Evolutionary conservation across 1,140 invertebrate genomes (phyloP).

Genomic region (Drosophila repletoides): DNA sequence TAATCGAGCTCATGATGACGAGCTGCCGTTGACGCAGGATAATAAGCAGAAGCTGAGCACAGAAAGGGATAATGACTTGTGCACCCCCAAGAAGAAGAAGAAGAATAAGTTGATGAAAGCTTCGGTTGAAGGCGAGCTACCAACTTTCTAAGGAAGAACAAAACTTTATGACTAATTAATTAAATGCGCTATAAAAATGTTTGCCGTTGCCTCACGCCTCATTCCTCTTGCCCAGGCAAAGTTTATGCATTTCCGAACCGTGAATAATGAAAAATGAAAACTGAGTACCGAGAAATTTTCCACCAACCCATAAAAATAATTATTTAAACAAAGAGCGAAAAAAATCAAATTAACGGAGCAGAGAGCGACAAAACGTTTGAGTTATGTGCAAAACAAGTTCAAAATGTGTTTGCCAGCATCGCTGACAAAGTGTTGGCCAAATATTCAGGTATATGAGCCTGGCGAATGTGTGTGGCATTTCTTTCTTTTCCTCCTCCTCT

Average conservation of each 20-base stretch:
- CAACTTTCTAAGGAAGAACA: constrained; percentile 57
- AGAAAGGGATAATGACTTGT: constrained; percentile 71
- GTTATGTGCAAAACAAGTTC: constrained; percentile 38
- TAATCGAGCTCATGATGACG: constrained; percentile 64
- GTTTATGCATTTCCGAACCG: constrained; percentile 49
- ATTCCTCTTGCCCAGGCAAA: constrained; percentile 2
- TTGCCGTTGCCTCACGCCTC: constrained; percentile 15
- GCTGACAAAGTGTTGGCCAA: constrained; percentile 41
- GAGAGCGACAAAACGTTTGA: constrained; percentile 36
- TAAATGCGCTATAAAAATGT: constrained; percentile 78
- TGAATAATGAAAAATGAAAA: too few relatives aligned
- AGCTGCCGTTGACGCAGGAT: constrained; percentile 56
- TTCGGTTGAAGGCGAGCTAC: constrained; percentile 5
- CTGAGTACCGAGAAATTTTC: constrained; percentile 9
- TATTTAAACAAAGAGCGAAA: constrained; percentile 38
- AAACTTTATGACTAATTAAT: constrained; percentile 81
- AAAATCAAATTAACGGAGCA: constrained; percentile 17
- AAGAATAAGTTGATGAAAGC: constrained; percentile 52
- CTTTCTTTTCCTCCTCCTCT: not conserved
- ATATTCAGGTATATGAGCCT: constrained; percentile 35
- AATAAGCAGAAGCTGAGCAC: constrained; percentile 52
- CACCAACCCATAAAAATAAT: constrained; percentile 40
- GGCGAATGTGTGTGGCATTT: constrained; percentile 2
- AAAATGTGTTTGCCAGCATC: constrained; percentile 37
- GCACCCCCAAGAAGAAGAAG: too few relatives aligned